Conservation (phyloP, 2,113 vertebrate species). For the Tympanuchus pallidicinctus region DNA sequence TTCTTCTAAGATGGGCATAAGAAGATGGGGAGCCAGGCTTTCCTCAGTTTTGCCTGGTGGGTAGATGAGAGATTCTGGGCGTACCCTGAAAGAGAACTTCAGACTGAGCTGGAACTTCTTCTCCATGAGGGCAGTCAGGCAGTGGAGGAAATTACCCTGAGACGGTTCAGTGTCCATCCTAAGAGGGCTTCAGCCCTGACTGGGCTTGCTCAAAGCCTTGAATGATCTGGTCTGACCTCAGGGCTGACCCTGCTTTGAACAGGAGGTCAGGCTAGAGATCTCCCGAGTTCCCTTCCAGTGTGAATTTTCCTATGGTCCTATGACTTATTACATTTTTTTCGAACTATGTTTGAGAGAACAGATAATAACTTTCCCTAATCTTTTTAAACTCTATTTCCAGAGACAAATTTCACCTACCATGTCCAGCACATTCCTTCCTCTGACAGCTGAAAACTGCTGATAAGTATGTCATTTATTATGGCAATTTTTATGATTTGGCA, state of each 20-base stretch:
- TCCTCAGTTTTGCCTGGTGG: neutral
- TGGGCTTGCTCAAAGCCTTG: neutral
- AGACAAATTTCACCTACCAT: neutral
- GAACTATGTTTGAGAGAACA: neutral
- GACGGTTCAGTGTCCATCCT: neutral
- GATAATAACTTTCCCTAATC: conserved; percentile 14
- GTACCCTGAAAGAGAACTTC: neutral
- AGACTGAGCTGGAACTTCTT: neutral
- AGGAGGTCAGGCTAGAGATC: neutral
- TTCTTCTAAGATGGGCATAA: neutral
- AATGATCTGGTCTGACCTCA: neutral
- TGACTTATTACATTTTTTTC: conserved; percentile 10
- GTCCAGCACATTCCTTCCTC: conserved; percentile 41
- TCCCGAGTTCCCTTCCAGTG: neutral
- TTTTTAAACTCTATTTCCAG: conserved; percentile 15
- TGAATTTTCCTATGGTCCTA: neutral
- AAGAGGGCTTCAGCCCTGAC: neutral
- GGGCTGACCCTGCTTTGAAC: neutral
- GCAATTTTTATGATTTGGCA: conserved; percentile 37
- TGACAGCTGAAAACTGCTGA: conserved; percentile 29
- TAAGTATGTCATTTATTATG: conserved; percentile 11
- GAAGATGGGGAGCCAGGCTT: neutral
- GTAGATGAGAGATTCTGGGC: neutral
- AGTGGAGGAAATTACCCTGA: neutral
- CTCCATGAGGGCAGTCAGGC: neutral